phyloP scores from a whole-genome alignment of 2,888 invertebrate species.

The Plebejus anna region DNA sequence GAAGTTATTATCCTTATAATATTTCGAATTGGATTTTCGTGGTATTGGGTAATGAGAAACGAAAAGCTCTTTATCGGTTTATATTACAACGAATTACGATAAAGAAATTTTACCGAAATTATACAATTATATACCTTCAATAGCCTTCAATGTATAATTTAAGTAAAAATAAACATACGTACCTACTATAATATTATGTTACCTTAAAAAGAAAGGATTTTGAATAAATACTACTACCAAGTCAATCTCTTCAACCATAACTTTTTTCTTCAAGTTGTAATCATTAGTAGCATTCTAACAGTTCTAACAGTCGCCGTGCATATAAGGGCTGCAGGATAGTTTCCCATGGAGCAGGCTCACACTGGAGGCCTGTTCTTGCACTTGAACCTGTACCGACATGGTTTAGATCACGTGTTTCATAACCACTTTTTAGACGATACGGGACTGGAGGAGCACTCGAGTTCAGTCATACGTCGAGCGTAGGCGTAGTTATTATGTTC shows the following conservation, averaged over 20 bases:
- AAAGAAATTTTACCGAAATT: not conserved
- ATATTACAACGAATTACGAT: no score
- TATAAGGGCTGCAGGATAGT: constrained; percentile 61
- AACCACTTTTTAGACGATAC: constrained; percentile 27
- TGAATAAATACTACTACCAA: not conserved
- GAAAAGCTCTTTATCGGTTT: not conserved
- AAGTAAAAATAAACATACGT: no score
- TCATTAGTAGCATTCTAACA: constrained; percentile 1
- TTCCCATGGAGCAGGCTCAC: constrained; percentile 70
- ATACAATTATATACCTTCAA: not conserved
- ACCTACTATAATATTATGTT: not conserved
- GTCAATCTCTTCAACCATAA: not conserved
- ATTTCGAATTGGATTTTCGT: constrained; percentile 1
- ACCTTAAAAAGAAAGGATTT: not conserved
- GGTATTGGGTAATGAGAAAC: not conserved
- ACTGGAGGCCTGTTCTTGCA: constrained; percentile 61
- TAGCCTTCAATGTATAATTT: no score
- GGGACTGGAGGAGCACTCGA: constrained; percentile 22
- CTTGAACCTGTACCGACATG: constrained; percentile 59
- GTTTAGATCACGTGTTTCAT: constrained; percentile 46
- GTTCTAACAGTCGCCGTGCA: constrained; percentile 40
- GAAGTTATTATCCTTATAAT: not conserved
- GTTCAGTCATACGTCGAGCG: constrained; percentile 13
- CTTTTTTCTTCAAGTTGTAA: not conserved
- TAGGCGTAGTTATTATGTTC: constrained; percentile 19